A percentile compares a stretch with the other conserved stretches of the same genome.
These are phyloP conservation scores for Sander lucioperca DNA, from an alignment of 2,113 vertebrate species.

Conservation along the genomic window DNA sequence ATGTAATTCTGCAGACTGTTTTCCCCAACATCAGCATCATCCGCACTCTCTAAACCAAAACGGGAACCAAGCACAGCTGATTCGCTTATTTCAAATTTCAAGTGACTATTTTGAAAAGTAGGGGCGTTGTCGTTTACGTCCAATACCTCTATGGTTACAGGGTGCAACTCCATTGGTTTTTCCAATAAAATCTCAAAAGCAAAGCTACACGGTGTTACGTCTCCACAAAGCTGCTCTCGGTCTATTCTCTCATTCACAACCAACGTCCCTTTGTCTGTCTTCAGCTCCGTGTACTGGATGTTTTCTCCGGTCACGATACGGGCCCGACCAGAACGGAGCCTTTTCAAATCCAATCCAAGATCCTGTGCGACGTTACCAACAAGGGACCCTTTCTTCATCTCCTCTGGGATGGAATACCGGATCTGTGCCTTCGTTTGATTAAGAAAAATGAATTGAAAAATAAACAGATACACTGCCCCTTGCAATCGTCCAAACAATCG, in stretches of 20 bases:
- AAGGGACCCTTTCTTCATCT: constrained; percentile 67
- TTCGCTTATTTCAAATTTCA: constrained; percentile 78
- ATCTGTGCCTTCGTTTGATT: constrained; percentile 57
- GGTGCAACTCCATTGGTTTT: constrained; percentile 80
- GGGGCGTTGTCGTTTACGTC: constrained; percentile 80
- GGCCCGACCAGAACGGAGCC: constrained; percentile 66
- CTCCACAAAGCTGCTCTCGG: constrained; percentile 76
- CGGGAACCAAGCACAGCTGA: constrained; percentile 62
- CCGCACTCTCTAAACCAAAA: constrained; percentile 75
- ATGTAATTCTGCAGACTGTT: constrained; percentile 84
- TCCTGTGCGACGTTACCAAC: constrained; percentile 74
- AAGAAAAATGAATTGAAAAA: constrained; percentile 37
- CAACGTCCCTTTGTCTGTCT: constrained; percentile 75
- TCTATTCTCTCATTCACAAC: constrained; percentile 77
- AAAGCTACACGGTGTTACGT: constrained; percentile 72
- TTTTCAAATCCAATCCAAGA: constrained; percentile 67
- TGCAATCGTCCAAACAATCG: constrained; percentile 10
- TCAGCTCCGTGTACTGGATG: constrained; percentile 73
- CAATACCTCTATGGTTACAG: constrained; percentile 74
- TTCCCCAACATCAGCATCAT: constrained; percentile 81
- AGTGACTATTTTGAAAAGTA: constrained; percentile 59
- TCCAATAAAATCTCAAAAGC: constrained; percentile 80
- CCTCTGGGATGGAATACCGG: constrained; percentile 75
- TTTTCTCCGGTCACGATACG: constrained; percentile 71
- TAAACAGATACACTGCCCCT: neutral